Percentiles rank a stretch among this genome's conserved stretches.
phyloP scores from a whole-genome alignment of 2,113 vertebrate species.

The Diadophis punctatus region DNA sequence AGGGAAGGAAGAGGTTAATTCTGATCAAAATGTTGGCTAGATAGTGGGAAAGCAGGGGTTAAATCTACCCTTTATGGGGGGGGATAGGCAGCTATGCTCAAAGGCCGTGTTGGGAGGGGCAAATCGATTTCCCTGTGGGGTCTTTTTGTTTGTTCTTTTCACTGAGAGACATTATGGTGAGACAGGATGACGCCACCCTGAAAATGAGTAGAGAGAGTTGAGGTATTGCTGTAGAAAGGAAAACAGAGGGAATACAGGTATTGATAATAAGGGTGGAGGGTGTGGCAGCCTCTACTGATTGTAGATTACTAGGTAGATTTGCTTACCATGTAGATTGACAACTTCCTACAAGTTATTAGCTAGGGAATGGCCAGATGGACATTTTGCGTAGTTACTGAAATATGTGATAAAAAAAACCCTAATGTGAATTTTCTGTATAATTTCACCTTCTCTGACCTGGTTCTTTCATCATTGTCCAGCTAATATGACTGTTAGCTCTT shows the following conservation, averaged over 20 bases:
- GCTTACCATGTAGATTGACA: neutral
- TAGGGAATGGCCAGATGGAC: neutral
- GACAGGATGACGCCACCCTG: constrained; percentile 7
- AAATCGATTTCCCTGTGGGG: constrained; percentile 4
- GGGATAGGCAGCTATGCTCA: neutral
- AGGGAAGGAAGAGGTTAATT: neutral
- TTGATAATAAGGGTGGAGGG: neutral
- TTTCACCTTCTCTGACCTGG: neutral
- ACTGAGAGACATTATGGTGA: constrained; percentile 1
- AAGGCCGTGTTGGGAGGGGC: neutral
- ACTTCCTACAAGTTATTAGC: neutral
- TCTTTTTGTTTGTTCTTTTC: constrained; percentile 15
- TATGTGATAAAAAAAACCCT: neutral
- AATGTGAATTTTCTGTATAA: neutral
- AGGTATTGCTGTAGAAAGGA: neutral
- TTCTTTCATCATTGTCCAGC: neutral
- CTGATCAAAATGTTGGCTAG: neutral
- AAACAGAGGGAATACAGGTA: neutral
- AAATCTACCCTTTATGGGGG: neutral
- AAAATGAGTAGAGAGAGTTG: neutral
- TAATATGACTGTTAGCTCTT: neutral
- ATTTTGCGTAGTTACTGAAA: neutral
- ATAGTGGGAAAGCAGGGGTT: neutral
- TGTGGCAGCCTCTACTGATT: neutral
- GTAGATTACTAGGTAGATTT: neutral